Evolutionary conservation across 2,888 invertebrate species (phyloP).

Genomic region (Reticulitermes lucifugus): DNA sequence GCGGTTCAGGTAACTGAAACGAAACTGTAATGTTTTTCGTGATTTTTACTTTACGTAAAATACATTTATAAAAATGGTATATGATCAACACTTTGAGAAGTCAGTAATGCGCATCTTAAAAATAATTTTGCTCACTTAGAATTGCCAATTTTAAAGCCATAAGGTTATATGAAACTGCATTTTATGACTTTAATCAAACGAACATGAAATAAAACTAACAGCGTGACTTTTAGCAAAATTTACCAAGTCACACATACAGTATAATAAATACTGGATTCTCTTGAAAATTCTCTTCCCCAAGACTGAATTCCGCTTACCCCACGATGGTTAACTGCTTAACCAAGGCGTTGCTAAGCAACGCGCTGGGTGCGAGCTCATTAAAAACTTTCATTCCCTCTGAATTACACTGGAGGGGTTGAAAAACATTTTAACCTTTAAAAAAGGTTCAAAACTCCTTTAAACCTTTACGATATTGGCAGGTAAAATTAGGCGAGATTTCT

Average conservation of each 20-base stretch:
- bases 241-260: not conserved
- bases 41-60: no score
- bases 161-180: not conserved
- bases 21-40: no score
- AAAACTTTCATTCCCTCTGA: constrained; percentile 12
- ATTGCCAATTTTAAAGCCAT: not conserved
- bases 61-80: no score
- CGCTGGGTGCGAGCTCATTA: constrained; percentile 20
- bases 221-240: not conserved
- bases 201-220: not conserved
- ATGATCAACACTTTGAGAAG: no score
- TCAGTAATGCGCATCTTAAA: no score
- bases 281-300: not conserved
- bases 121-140: no score
- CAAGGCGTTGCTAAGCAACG: constrained; percentile 18
- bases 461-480: constrained; percentile 6
- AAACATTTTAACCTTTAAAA: constrained; percentile 25
- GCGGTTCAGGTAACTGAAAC: no score
- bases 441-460: constrained; percentile 14
- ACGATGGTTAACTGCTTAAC: constrained; percentile 24
- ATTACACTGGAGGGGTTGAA: not conserved
- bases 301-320: constrained; percentile 16
- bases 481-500: constrained; percentile 1
- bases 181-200: not conserved
- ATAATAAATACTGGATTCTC: constrained; percentile 14